Evolutionary conservation across 2,888 invertebrate species (phyloP).

Genomic region (Acholoe squamosa): DNA sequence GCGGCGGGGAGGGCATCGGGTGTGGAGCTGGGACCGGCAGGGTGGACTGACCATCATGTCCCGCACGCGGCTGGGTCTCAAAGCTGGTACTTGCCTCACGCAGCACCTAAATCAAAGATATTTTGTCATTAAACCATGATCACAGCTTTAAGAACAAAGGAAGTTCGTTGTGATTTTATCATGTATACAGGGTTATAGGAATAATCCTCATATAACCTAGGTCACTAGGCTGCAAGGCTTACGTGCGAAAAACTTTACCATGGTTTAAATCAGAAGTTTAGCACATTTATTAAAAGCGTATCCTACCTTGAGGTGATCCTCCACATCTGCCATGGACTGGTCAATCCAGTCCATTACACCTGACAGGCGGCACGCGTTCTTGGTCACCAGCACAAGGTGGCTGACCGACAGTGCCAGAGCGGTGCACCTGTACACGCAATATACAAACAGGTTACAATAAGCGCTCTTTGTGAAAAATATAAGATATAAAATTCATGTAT

Average conservation of each 20-base stretch:
- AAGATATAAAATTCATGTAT: too few species aligned
- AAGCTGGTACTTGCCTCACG: slow-evolving; percentile 63
- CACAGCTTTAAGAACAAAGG: too few species aligned
- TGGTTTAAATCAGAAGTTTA: too few species aligned
- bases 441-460: not conserved
- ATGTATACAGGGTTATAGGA: too few species aligned
- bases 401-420: slow-evolving; percentile 88
- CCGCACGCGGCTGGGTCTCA: slow-evolving; percentile 40
- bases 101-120: slow-evolving; percentile 43
- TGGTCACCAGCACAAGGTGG: slow-evolving; percentile 88
- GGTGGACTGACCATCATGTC: not conserved
- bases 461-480: too few species aligned
- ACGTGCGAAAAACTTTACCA: too few species aligned
- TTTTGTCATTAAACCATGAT: too few species aligned
- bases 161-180: too few species aligned
- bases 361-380: slow-evolving; percentile 84
- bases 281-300: too few species aligned
- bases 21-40: not conserved
- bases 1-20: not conserved
- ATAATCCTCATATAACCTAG: too few species aligned
- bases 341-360: slow-evolving; percentile 86
- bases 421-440: slow-evolving; percentile 84
- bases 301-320: slow-evolving; percentile 86
- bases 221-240: too few species aligned
- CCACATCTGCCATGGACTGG: slow-evolving; percentile 87